Evolutionary conservation across 1,140 invertebrate species (phyloP), one percentile per base, ranked within the genome.

Genomic region (Heliconius melpomene): DNA sequence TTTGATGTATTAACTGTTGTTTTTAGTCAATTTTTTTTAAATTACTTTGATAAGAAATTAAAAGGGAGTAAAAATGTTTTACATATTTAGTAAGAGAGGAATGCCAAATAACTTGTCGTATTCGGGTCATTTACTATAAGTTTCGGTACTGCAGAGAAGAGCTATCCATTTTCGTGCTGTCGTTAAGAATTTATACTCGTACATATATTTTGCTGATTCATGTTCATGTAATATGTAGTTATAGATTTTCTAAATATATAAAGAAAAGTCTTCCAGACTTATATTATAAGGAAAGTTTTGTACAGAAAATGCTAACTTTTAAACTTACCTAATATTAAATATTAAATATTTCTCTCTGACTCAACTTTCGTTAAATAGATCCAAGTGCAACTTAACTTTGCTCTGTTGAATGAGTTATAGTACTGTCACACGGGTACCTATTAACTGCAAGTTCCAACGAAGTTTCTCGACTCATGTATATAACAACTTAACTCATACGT

Each of bases 331-430:
- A 66, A 66, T 29, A 16, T 66, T 29, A 66, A 66, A 29, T 66
- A 29, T 66, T 29, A 29, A 60, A n/a, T 29, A 29, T 66, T 66
- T 66, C 60, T 66, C 60, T 13, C 23, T 16, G 23, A 66, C 9
- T 29, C 26, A 52, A 29, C 11, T n/a, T 57, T 57, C 8, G n/a
- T 29, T 13, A 29, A 66, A 26, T 26, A 29, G 26, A 66, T 26
- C 26, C 23, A 66, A 66, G 60, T 66, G 26, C 60, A 66, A 66
- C 11, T 66, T 66, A 23, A 60, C 20, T 60, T 60, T 23, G 54
- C 54, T 60, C 54, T 29, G 60, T 66, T 66, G 23, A 66, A 66
- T 66, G 29, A 66, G 29, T 66, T 66, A 66, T 66, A 66, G 60
- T 66, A 66, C 60, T 66, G 60, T 66, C 23, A 23, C 54, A 66